Conservation (phyloP, 2,113 vertebrate species). For the Chinchilla lanigera region DNA sequence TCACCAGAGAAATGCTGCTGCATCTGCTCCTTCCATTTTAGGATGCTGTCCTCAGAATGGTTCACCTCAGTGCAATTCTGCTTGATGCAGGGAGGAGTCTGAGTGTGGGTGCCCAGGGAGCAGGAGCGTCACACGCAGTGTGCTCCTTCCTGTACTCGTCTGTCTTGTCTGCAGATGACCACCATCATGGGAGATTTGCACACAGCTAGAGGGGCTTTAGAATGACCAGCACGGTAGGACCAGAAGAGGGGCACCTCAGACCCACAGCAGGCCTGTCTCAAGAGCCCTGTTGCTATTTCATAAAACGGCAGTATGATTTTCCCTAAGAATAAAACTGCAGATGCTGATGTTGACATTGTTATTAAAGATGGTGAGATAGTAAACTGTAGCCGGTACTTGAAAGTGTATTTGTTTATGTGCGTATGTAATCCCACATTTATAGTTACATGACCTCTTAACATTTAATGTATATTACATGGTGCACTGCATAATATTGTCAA, state of each 20-base stretch:
- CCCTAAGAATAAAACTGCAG: background rate
- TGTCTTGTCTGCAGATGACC: background rate
- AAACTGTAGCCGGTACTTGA: background rate
- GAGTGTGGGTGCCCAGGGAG: background rate
- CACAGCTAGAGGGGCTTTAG: background rate
- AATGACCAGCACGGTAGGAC: background rate
- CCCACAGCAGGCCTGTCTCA: background rate
- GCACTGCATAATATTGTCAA: background rate
- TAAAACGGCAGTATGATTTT: background rate
- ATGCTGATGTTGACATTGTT: background rate
- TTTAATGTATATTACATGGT: background rate
- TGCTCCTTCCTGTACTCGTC: background rate
- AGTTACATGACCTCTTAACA: background rate
- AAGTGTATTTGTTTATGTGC: background rate
- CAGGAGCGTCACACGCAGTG: background rate
- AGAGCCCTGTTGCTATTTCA: background rate
- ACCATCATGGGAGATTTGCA: background rate
- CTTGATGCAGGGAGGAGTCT: background rate
- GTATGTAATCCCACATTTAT: background rate
- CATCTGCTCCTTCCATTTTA: constrained; percentile 58
- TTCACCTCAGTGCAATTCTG: background rate
- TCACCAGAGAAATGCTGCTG: constrained; percentile 52
- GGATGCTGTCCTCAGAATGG: constrained; percentile 40
- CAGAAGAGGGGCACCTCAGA: background rate
- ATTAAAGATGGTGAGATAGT: background rate